Percentiles rank a stretch among this genome's conserved stretches.
phyloP scores from a whole-genome alignment of 2,797 vertebrate species.

The Lutjanus campechanus region DNA sequence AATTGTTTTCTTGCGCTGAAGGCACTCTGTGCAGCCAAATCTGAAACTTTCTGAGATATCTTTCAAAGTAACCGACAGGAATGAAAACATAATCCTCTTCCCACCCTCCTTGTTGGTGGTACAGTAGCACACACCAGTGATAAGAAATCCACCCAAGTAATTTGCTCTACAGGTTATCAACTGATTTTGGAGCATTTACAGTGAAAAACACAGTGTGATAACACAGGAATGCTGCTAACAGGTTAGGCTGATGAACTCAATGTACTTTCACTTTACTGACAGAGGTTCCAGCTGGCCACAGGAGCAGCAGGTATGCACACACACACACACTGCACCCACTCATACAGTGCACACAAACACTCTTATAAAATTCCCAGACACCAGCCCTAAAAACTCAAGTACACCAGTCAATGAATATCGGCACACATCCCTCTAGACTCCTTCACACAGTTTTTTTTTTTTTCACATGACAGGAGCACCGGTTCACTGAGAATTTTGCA shows the following conservation, averaged over 20 bases:
- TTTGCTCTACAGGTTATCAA: background rate
- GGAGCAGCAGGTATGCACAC: constrained; percentile 22
- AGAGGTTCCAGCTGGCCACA: constrained; percentile 20
- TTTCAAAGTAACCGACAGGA: constrained; percentile 18
- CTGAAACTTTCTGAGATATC: constrained; percentile 15
- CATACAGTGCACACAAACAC: constrained; percentile 19
- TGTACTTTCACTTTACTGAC: constrained; percentile 35
- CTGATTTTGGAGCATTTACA: background rate
- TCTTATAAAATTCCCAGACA: background rate
- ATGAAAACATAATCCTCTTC: constrained; percentile 12
- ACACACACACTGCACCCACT: constrained; percentile 25
- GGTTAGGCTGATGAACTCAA: background rate
- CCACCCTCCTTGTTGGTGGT: background rate
- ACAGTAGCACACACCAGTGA: constrained; percentile 2
- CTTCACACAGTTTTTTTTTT: background rate
- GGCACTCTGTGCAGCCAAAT: background rate
- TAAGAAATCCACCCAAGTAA: background rate
- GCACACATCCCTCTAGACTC: background rate
- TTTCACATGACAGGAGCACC: background rate
- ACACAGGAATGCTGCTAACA: constrained; percentile 28
- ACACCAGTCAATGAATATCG: background rate
- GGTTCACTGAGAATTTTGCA: background rate
- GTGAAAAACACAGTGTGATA: background rate
- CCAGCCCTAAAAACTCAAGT: background rate
- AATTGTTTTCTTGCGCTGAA: background rate